A percentile compares a stretch with the other conserved stretches of the same genome.
Evolutionary conservation across 2,888 invertebrate species (phyloP).

Genomic region (Carterocephalus palaemon): DNA sequence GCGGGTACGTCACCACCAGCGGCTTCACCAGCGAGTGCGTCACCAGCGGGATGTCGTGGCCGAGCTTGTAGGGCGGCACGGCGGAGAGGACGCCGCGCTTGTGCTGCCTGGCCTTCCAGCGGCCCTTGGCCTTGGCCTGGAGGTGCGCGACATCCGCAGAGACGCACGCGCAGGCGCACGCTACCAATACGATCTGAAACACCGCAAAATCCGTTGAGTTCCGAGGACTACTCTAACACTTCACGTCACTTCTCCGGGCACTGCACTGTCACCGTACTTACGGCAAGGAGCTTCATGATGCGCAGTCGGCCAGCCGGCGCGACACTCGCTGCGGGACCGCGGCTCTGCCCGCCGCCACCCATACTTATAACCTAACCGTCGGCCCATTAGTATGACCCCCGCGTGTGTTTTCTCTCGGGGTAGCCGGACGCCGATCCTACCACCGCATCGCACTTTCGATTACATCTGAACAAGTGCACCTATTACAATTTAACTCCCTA

Average conservation of each 20-base stretch:
- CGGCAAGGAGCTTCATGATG: conserved; percentile 56
- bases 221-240: conserved; percentile 30
- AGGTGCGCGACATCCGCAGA: conserved; percentile 60
- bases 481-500: conserved; percentile 44
- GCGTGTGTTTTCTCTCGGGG: conserved; percentile 64
- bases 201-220: conserved; percentile 21
- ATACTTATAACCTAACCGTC: conserved; percentile 71
- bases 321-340: conserved; percentile 52
- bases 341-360: conserved; percentile 47
- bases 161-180: conserved; percentile 57
- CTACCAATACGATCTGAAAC: conserved; percentile 66
- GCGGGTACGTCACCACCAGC: conserved; percentile 68
- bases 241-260: conserved; percentile 20
- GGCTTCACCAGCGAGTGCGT: conserved; percentile 72
- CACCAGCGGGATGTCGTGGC: conserved; percentile 68
- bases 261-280: conserved; percentile 49
- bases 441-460: conserved; percentile 54
- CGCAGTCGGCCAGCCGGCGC: conserved; percentile 60
- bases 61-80: conserved; percentile 70
- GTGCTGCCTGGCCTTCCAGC: conserved; percentile 57
- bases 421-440: conserved; percentile 58
- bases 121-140: conserved; percentile 53
- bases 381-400: conserved; percentile 63
- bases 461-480: conserved; percentile 47
- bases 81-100: conserved; percentile 62